phyloP scores from a whole-genome alignment of 1,140 invertebrate species.

The Drosophila kikkawai region DNA sequence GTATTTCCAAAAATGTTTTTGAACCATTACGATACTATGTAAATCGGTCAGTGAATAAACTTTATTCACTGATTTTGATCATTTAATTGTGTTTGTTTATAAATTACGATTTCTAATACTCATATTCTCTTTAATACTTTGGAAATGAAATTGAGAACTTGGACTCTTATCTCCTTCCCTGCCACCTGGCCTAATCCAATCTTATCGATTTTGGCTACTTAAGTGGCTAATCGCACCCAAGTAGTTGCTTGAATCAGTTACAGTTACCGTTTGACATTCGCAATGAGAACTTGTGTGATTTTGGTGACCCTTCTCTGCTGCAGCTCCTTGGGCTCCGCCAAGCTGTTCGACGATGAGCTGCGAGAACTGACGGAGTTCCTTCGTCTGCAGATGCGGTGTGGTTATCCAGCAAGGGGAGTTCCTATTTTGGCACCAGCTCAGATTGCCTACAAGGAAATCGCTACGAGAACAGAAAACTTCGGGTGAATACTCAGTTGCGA shows the following conservation, averaged over 20 bases:
- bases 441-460: slow-evolving; percentile 42
- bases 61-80: neutral
- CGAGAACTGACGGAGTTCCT: slow-evolving; percentile 75
- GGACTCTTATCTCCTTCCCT: slow-evolving; percentile 1
- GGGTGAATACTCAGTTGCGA: slow-evolving; percentile 34
- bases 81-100: no score
- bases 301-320: slow-evolving; percentile 42
- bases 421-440: slow-evolving; percentile 69
- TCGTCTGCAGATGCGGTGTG: slow-evolving; percentile 78
- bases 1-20: no score
- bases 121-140: neutral
- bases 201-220: slow-evolving; percentile 30
- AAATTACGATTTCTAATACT: neutral
- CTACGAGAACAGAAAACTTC: slow-evolving; percentile 17
- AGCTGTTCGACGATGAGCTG: slow-evolving; percentile 72
- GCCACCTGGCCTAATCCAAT: slow-evolving; percentile 49
- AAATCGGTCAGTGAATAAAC: neutral
- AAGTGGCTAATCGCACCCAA: slow-evolving; percentile 42
- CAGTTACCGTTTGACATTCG: slow-evolving; percentile 34
- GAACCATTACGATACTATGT: neutral
- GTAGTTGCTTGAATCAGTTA: neutral
- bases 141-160: slow-evolving; percentile 6
- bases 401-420: slow-evolving; percentile 63
- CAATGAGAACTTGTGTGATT: slow-evolving; percentile 50
- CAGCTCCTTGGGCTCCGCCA: slow-evolving; percentile 48